Conservation (phyloP, 2,888 invertebrate genomes). For the Tenthredo notha region DNA sequence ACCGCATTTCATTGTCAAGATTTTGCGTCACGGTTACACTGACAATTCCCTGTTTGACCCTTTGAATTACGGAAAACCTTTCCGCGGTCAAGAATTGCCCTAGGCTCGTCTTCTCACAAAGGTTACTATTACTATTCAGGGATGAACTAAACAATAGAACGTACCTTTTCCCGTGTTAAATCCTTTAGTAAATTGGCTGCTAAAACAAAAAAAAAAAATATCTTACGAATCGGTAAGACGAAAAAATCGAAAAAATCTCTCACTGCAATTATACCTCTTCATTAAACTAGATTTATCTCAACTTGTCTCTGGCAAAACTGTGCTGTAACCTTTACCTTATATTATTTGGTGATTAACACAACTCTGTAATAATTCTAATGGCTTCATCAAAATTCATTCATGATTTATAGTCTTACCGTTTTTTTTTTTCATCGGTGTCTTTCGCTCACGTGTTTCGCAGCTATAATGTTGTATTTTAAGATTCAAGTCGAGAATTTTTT, state of each 20-base stretch:
- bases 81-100: slow-evolving; percentile 15
- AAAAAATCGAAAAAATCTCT: not conserved
- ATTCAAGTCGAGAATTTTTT: not conserved
- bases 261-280: not conserved
- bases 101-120: not conserved
- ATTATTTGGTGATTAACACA: not conserved
- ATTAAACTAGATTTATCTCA: not conserved
- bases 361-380: slow-evolving; percentile 5
- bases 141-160: not conserved
- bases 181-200: not conserved
- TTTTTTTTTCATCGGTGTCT: not conserved
- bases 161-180: not conserved
- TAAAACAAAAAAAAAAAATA: not conserved
- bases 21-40: slow-evolving; percentile 13
- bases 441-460: not conserved
- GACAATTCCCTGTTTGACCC: slow-evolving; percentile 19
- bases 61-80: slow-evolving; percentile 21
- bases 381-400: not conserved
- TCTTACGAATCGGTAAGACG: not conserved
- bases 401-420: not conserved
- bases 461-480: not conserved
- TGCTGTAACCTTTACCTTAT: not conserved
- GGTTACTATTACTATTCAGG: not conserved
- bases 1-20: slow-evolving; percentile 69
- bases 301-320: not conserved